Evolutionary conservation across 2,888 invertebrate species (phyloP).

Genomic region (Limnephilus lunatus): DNA sequence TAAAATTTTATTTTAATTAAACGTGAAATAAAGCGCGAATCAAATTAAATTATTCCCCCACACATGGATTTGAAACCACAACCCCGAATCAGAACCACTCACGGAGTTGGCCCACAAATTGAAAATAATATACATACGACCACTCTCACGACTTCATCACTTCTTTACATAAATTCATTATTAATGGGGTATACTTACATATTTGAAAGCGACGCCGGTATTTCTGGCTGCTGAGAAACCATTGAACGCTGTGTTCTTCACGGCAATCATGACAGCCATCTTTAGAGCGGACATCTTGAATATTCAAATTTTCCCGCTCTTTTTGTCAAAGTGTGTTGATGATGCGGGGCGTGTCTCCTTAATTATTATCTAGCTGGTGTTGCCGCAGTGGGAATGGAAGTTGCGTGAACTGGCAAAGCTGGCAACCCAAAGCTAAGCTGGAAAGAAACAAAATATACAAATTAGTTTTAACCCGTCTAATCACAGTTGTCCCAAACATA

Average conservation of each 20-base stretch:
- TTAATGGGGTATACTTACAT: not conserved
- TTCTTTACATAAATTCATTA: too few species aligned
- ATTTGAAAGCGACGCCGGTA: constrained; percentile 13
- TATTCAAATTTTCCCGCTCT: not conserved
- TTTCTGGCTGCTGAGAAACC: constrained; percentile 38
- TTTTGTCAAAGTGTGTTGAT: not conserved
- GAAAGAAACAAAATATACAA: not conserved
- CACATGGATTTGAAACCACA: too few species aligned
- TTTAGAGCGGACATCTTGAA: constrained; percentile 53
- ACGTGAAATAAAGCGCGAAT: too few species aligned
- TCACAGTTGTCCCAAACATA: too few species aligned
- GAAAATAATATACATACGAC: too few species aligned
- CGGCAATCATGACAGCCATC: constrained; percentile 47
- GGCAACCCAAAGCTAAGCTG: not conserved
- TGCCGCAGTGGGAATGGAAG: not conserved
- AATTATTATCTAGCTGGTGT: not conserved
- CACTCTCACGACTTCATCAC: too few species aligned
- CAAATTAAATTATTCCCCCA: too few species aligned
- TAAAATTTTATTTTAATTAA: too few species aligned
- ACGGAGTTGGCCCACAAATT: too few species aligned
- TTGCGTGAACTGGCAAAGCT: not conserved
- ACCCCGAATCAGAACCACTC: too few species aligned
- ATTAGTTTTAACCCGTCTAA: too few species aligned
- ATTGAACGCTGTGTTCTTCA: constrained; percentile 17
- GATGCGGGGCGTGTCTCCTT: too few species aligned